Evolutionary conservation across 2,888 invertebrate genomes (phyloP), one percentile per base, ranked within the genome.

Genomic region (Mactromeris polynyma): DNA sequence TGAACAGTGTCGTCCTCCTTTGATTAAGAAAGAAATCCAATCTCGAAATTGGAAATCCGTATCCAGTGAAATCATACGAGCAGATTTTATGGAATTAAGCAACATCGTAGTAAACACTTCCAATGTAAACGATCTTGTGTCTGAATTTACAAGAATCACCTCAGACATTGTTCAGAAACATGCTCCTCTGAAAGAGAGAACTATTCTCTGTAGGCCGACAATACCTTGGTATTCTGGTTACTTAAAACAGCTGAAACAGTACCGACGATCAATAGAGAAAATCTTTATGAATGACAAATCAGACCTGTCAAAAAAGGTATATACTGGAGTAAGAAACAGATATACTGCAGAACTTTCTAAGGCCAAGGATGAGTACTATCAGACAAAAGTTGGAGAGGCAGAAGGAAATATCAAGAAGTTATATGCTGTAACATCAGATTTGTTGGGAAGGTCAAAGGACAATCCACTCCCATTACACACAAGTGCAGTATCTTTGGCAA

Each of bases 201-300:
- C 78, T 40, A 73, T 86, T 83, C 7, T 89, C n/a, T 85, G 85
- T 82, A 77, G 85, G 79, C 78, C 82, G 19, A 79, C 33, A 42
- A 79, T 85, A 7, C 89, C 88, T 64, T 88, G 88, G 88, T 88
- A 88, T 31, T 85, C 85, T 9, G 78, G 82, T 17, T 88, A 85
- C 33, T 46, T 88, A 21, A 88, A 89, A 38, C 54, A 38, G 26
- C 54, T 89, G 36, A 89, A 86, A 86, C 58, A 83, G 26, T 89
- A 83, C 31, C 79, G 46, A 79, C 54, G 80, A 79, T 38, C 79
- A 81, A 89, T 89, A 69, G 89, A 89, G 64, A 86, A 77, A 21
- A 85, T 86, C 11, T 89, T 79, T 69, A 21, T 86, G 80, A 46
- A 79, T 31, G 42, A 89, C 83, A 86, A 69, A 81, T 83, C 89